Evolutionary conservation across 1,140 invertebrate species (phyloP), one percentile per base, ranked within the genome.

Genomic region (Gyrodactylus bullatarudis): DNA sequence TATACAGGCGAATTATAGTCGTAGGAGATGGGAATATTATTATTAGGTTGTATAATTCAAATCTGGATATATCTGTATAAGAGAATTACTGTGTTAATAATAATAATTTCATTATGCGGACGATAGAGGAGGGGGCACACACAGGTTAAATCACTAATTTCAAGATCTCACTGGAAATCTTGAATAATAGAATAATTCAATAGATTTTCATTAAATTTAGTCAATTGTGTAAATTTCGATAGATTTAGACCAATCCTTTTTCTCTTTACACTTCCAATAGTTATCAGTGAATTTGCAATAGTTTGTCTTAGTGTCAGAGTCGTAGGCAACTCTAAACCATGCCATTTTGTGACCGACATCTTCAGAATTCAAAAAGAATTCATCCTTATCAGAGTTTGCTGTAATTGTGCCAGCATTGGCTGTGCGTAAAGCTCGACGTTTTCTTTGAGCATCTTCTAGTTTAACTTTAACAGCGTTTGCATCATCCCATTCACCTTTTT

Each of bases 401-500:
- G 8, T 54, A n/a, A n/a, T n/a, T n/a, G 34, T 8, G 8, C 34
- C 34, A 16, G 34, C 34, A 54, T 8, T n/a, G 34, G 34, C 8
- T n/a, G 8, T 54, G 8, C 34, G 2, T 69, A 8, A 2, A 69
- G 78, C 76, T 68, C 79, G 77, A 24, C 83, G 74, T 20, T 76
- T 77, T 72, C 83, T 84, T 82, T 99, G 94, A 81, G 96, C 95
- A 78, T 98, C 92, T 81, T 99, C 94, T 0, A 99, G 82, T 69
- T 87, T 77, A 20, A 82, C 75, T 81, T 99, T 98, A 78, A 89
- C 86, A 20, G 84, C 80, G 82, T 98, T 99, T 26, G 93, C 93
- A 77, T 92, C 89, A 77, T 98, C 91, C 92, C 93, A 98, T 21
- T 83, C 78, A 2, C 90, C 91, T 74, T 91, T 85, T 81, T 99